Conservation (phyloP, 2,888 invertebrate genomes). For the Pherbina coryleti region DNA sequence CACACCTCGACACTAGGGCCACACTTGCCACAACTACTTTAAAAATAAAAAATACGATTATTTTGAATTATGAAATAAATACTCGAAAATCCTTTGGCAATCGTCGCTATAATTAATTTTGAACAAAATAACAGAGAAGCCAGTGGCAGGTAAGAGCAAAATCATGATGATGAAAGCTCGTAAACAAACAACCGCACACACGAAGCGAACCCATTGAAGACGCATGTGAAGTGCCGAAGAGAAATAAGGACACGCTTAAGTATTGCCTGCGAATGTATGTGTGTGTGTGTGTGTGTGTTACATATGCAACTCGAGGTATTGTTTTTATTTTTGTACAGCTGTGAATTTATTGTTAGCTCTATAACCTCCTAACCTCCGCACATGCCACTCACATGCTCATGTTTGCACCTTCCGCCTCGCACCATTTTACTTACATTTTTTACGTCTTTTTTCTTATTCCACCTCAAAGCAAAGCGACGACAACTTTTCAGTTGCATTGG, state of each 20-base stretch:
- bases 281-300: conserved; percentile 3
- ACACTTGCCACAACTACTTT: no score
- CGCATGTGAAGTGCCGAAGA: neutral
- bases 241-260: conserved; percentile 3
- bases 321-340: conserved; percentile 4
- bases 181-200: neutral
- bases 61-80: conserved; percentile 47
- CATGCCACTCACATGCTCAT: neutral
- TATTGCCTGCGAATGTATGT: neutral
- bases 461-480: neutral
- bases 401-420: neutral
- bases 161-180: neutral
- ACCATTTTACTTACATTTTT: neutral
- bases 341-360: conserved; percentile 16
- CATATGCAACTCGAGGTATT: neutral
- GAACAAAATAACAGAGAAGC: conserved; percentile 7
- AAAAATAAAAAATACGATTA: conserved; percentile 38
- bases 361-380: neutral
- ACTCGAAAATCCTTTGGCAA: conserved; percentile 47
- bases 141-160: neutral
- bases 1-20: no score
- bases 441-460: neutral
- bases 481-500: conserved; percentile 40
- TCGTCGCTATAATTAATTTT: conserved; percentile 48
- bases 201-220: neutral